Conservation (phyloP, 1,140 invertebrate genomes). For the Neodiprion pinetum region DNA sequence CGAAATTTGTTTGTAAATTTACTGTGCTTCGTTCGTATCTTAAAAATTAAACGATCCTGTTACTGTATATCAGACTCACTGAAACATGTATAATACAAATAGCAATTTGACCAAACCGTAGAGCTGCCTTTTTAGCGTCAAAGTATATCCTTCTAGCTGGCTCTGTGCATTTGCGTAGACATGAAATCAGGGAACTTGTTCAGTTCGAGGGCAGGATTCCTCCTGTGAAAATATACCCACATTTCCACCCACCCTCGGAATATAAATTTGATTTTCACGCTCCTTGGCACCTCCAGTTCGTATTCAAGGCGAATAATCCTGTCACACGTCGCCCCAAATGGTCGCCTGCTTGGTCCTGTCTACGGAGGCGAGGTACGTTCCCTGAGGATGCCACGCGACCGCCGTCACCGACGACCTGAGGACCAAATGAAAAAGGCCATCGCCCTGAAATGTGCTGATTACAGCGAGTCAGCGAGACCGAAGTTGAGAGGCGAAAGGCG, state of each 20-base stretch:
- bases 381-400: slow-evolving; percentile 91
- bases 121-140: no score
- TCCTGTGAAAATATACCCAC: background rate
- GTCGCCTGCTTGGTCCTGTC: slow-evolving; percentile 85
- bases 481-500: background rate
- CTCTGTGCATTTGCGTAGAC: no score
- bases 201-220: background rate
- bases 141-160: no score
- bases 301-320: slow-evolving; percentile 32
- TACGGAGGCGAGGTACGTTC: slow-evolving; percentile 83
- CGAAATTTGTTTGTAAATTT: no score
- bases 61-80: background rate
- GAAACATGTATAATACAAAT: background rate
- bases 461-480: background rate
- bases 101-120: background rate
- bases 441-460: slow-evolving; percentile 24
- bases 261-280: background rate
- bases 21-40: no score
- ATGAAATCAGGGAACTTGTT: no score
- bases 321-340: slow-evolving; percentile 79
- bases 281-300: background rate
- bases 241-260: background rate
- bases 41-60: background rate
- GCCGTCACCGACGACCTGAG: slow-evolving; percentile 85
- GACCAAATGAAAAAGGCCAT: slow-evolving; percentile 45